A percentile compares a stretch with the other conserved stretches of the same genome.
phyloP scores from a whole-genome alignment of 2,113 vertebrate species.

The Thryonomys swinderianus region DNA sequence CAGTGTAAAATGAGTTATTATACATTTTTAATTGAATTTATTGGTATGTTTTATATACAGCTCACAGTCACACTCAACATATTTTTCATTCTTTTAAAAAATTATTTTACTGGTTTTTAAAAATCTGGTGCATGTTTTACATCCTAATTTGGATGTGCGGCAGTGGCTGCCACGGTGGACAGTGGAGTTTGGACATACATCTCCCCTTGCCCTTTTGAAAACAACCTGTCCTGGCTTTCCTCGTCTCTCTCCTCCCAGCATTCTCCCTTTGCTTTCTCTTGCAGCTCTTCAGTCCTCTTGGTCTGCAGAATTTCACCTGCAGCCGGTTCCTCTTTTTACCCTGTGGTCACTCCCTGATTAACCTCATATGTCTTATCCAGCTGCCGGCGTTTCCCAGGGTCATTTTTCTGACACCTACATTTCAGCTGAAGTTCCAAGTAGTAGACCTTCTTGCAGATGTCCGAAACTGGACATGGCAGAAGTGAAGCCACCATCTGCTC shows the following conservation, averaged over 20 bases:
- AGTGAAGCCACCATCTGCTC: background rate
- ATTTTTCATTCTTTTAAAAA: background rate
- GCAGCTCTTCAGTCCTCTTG: background rate
- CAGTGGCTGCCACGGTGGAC: background rate
- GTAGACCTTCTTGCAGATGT: background rate
- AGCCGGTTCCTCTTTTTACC: background rate
- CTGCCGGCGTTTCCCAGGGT: background rate
- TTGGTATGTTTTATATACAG: no score
- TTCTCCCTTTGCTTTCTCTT: background rate
- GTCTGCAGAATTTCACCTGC: background rate
- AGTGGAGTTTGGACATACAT: background rate
- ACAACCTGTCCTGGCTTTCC: background rate
- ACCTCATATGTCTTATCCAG: background rate
- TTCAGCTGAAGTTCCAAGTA: background rate
- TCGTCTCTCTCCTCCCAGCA: background rate
- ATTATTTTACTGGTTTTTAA: slow-evolving; percentile 6
- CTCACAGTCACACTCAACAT: no score
- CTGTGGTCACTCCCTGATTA: background rate
- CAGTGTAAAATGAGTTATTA: background rate
- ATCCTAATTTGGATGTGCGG: background rate
- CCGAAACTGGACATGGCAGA: background rate
- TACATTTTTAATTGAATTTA: no score
- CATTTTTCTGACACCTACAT: background rate
- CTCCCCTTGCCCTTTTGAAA: background rate
- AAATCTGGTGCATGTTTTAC: background rate